Evolutionary conservation across 2,888 invertebrate genomes (phyloP), one percentile per base, ranked within the genome.

Genomic region (Diadegma fenestrale): DNA sequence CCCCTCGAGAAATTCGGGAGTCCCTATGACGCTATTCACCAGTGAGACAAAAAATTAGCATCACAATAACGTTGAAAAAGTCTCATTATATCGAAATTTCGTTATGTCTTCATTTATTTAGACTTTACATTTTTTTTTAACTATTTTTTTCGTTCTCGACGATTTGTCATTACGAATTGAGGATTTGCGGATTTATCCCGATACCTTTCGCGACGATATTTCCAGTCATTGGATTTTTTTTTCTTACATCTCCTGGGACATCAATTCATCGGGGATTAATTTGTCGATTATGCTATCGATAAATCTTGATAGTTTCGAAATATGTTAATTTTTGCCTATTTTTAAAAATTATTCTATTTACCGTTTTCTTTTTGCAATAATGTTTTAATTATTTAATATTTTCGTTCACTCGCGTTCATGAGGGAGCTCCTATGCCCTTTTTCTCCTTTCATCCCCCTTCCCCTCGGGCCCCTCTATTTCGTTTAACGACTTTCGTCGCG

Each of bases 401-500:
- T 26, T 26, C 12, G 26, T 58, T 48, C n/a, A 48, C 0, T 48
- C 5, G 10, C 14, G 12, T 48, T 30, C 30, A 30, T n/a, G n/a
- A 12, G n/a, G 51, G 41, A 41, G 30, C 77, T 17, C 61, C 26
- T 19, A 33, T 79, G 37, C 4, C 48, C 63, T 51, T 80, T 58
- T 54, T 26, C 63, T 75, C 48, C 63, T 78, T 63, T 22, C 61
- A 58, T 22, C 66, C 22, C 8, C 26, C 19, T 10, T 48, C 7
- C 22, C 51, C 30, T 12, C 10, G n/a, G 33, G 19, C 33, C 71
- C 19, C 19, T 7, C 30, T 48, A 41, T 48, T 33, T 51, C 45
- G 71, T 82, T 85, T 79, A 85, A 82, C 75, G 79, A 79, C 81
- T 81, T 37, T 81, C 81, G 81, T 85, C 79, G 71, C 75, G 79